Evolutionary conservation across 2,888 invertebrate genomes (phyloP).

Genomic region (Leptinotarsa juncta): DNA sequence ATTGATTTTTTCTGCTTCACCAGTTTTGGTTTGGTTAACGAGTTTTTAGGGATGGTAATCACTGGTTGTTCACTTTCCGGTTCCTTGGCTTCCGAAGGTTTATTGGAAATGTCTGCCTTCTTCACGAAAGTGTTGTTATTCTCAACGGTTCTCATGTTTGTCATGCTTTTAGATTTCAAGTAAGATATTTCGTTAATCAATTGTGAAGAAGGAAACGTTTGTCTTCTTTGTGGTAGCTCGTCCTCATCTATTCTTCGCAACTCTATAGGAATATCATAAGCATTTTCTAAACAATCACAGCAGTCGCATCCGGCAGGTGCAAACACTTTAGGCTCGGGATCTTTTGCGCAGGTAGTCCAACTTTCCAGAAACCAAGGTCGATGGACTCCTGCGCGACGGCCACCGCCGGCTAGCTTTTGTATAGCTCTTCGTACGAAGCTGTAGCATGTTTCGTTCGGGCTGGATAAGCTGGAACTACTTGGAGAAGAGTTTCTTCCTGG

Average conservation of each 20-base stretch:
- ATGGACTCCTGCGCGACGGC: conserved; percentile 68
- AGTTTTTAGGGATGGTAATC: not conserved
- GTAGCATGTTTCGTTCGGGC: conserved; percentile 94
- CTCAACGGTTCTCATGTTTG: conserved; percentile 83
- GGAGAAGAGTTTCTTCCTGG: conserved; percentile 73
- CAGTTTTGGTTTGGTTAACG: conserved; percentile 73
- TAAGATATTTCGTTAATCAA: conserved; percentile 64
- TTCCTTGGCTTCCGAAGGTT: not conserved
- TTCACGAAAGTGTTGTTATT: conserved; percentile 67
- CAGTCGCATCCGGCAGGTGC: conserved; percentile 72
- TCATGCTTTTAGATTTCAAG: conserved; percentile 85
- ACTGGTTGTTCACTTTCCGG: not conserved
- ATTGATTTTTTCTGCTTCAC: conserved; percentile 90
- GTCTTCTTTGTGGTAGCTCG: conserved; percentile 68
- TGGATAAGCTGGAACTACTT: conserved; percentile 88
- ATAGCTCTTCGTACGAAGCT: conserved; percentile 91
- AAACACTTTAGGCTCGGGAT: conserved; percentile 53
- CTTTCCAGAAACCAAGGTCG: conserved; percentile 83
- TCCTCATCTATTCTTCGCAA: conserved; percentile 81
- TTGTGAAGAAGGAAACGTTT: conserved; percentile 67
- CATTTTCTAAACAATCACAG: conserved; percentile 70
- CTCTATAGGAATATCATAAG: conserved; percentile 89
- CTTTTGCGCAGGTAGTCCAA: conserved; percentile 71
- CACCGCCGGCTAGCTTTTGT: conserved; percentile 81
- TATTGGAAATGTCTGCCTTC: conserved; percentile 23